These are phyloP conservation scores for Parazoanthus atlanticus DNA, from an alignment of 92 coral and sea anemone species.

Conservation along the genomic window DNA sequence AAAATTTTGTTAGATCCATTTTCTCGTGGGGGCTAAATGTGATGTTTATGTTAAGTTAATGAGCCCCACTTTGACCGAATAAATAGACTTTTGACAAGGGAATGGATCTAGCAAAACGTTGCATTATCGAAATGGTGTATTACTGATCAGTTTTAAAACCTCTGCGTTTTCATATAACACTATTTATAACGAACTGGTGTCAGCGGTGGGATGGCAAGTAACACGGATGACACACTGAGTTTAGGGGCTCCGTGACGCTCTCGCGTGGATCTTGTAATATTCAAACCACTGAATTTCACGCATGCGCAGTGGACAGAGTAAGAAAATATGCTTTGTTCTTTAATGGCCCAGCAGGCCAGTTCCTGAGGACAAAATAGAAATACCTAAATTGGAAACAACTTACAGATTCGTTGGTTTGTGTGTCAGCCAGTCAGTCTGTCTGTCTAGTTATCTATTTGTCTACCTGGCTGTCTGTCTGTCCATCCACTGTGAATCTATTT, in stretches of 20 bases:
- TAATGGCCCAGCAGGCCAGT: slow-evolving; percentile 53
- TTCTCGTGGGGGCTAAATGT: no score
- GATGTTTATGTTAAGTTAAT: no score
- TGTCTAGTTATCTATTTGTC: no score
- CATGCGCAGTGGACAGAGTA: neutral
- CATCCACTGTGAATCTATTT: neutral
- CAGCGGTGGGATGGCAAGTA: neutral
- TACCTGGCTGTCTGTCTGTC: neutral
- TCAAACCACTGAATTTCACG: neutral
- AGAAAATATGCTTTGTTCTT: neutral
- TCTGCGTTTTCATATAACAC: neutral
- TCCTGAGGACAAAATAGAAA: slow-evolving; percentile 24
- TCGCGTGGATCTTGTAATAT: neutral
- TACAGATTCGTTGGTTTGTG: neutral
- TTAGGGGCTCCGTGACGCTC: neutral
- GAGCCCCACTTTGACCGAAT: no score
- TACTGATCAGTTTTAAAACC: no score
- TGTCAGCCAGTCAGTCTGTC: neutral
- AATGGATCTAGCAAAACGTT: no score
- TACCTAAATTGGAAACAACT: neutral
- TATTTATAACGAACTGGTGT: no score
- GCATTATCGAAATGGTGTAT: no score
- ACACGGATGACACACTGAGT: neutral
- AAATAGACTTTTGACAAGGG: no score
- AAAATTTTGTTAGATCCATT: no score